Evolutionary conservation across 2,797 vertebrate species (phyloP).

Genomic region (Hippocampus kuda): DNA sequence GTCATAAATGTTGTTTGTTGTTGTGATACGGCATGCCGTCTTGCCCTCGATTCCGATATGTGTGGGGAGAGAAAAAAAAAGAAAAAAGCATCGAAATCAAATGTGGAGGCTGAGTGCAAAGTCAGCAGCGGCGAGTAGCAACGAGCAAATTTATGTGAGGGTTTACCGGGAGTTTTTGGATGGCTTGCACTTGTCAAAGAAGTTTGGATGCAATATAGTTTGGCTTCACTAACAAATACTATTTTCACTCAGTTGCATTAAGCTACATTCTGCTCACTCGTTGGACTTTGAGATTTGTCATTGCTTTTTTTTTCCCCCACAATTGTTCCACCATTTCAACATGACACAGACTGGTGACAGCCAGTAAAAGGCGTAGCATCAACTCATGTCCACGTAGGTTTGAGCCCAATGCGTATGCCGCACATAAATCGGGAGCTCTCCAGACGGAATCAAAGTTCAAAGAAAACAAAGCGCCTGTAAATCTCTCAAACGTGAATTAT

Average conservation of each 20-base stretch:
- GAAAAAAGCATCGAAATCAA: slow-evolving; percentile 14
- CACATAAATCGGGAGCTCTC: neutral
- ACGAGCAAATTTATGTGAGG: neutral
- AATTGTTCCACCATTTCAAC: no score
- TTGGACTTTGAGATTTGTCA: no score
- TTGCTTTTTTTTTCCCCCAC: no score
- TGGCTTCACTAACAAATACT: no score
- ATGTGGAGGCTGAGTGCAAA: slow-evolving; percentile 8
- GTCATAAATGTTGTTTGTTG: slow-evolving; percentile 13
- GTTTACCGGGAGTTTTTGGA: neutral
- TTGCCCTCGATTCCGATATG: neutral
- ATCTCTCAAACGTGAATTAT: slow-evolving; percentile 12
- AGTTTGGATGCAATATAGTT: neutral
- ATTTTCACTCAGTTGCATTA: no score
- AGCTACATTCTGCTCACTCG: no score
- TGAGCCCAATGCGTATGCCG: no score
- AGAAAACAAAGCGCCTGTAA: neutral
- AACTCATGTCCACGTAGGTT: no score
- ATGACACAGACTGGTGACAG: no score
- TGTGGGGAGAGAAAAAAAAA: neutral
- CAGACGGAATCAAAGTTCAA: neutral
- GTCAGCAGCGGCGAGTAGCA: neutral
- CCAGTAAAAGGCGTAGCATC: no score
- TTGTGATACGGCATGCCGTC: neutral
- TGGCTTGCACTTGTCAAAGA: neutral